Evolutionary conservation across 2,797 vertebrate species (phyloP).

Genomic region (Tadarida brasiliensis): DNA sequence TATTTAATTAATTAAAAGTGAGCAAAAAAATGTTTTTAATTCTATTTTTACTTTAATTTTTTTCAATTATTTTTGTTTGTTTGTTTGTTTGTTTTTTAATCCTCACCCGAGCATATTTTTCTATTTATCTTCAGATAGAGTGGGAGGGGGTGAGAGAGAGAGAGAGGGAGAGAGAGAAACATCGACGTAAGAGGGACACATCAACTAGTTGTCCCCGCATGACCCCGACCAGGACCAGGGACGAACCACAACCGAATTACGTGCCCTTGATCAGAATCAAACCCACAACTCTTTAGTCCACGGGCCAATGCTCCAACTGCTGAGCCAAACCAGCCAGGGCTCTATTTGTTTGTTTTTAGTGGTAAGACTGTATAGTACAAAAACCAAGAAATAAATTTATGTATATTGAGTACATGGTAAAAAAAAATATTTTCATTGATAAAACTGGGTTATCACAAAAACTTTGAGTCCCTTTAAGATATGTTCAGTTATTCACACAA

Average conservation of each 20-base stretch:
- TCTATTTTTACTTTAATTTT: not conserved
- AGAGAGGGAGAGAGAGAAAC: not conserved
- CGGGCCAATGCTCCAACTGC: not conserved
- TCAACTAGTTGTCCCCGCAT: no score
- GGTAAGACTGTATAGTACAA: not conserved
- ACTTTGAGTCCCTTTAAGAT: conserved; percentile 59
- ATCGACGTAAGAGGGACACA: not conserved
- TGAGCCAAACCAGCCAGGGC: not conserved
- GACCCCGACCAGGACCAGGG: no score
- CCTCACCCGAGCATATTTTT: no score
- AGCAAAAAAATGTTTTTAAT: no score
- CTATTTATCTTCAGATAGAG: no score
- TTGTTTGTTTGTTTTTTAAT: not conserved
- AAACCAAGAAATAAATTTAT: not conserved
- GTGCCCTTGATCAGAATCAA: not conserved
- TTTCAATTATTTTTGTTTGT: not conserved
- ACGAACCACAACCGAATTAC: not conserved
- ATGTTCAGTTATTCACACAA: conserved; percentile 64
- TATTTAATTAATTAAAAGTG: no score
- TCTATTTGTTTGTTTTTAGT: conserved; percentile 37
- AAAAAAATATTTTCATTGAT: conserved; percentile 62
- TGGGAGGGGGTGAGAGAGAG: no score
- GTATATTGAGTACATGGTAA: not conserved
- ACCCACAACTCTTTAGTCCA: not conserved
- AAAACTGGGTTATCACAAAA: conserved; percentile 41